A percentile compares a stretch with the other conserved stretches of the same genome.
Conservation (phyloP, 2,888 invertebrate species). For the Folsomia candida region DNA sequence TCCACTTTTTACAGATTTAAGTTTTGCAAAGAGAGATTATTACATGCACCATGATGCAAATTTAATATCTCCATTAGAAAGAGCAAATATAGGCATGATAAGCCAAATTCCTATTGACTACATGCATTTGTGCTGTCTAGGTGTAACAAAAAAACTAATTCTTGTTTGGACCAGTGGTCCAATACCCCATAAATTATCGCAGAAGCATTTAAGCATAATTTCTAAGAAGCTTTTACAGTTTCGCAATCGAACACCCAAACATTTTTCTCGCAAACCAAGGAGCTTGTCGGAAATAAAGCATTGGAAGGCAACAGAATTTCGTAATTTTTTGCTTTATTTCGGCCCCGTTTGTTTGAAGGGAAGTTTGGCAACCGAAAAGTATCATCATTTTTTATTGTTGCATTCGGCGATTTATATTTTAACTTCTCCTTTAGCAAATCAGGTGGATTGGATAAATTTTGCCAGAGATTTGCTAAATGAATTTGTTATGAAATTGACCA, state of each 20-base stretch:
- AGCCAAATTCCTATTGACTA: slow-evolving; percentile 26
- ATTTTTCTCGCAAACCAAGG: slow-evolving; percentile 49
- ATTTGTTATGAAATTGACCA: slow-evolving; percentile 50
- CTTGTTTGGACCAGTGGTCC: slow-evolving; percentile 11
- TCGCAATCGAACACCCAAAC: slow-evolving; percentile 8
- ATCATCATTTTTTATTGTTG: neutral
- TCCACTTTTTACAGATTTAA: slow-evolving; percentile 22
- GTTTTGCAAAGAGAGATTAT: slow-evolving; percentile 18
- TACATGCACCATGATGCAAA: slow-evolving; percentile 29
- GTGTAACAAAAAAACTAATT: slow-evolving; percentile 26
- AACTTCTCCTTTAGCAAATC: neutral
- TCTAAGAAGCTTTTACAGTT: neutral
- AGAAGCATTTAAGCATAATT: neutral
- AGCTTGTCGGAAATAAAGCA: slow-evolving; percentile 40
- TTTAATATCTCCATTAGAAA: slow-evolving; percentile 13
- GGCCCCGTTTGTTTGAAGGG: slow-evolving; percentile 43
- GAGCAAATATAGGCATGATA: slow-evolving; percentile 23
- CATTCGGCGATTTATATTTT: slow-evolving; percentile 1
- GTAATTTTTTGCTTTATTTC: slow-evolving; percentile 46
- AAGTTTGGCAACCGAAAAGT: slow-evolving; percentile 25
- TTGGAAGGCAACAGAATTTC: slow-evolving; percentile 50
- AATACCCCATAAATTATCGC: neutral
- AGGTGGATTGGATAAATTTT: slow-evolving; percentile 30
- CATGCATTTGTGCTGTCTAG: slow-evolving; percentile 35
- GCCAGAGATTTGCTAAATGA: slow-evolving; percentile 43